Conservation (phyloP, 1,140 invertebrate genomes). For the Dermatophagoides farinae region DNA sequence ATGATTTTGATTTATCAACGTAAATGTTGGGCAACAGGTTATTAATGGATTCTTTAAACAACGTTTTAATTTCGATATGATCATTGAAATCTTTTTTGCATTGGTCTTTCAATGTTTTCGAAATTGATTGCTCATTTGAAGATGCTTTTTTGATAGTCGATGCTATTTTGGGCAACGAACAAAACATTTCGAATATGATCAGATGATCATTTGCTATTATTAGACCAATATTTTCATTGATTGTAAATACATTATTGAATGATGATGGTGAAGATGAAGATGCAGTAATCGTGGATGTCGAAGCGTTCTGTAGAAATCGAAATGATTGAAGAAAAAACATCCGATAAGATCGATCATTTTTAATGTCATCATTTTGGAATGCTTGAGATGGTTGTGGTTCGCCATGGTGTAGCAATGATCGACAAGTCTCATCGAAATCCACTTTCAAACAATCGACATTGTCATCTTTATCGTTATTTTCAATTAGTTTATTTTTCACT, state of each 20-base stretch:
- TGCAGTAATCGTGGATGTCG: neutral
- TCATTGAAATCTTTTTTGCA: neutral
- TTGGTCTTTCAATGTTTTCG: neutral
- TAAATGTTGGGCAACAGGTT: slow-evolving; percentile 4
- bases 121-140: neutral
- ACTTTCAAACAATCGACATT: neutral
- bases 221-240: neutral
- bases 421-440: neutral
- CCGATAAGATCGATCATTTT: too few relatives aligned
- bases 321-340: neutral
- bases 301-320: neutral
- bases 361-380: too few relatives aligned
- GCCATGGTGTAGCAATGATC: neutral
- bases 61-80: neutral
- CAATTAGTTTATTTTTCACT: neutral
- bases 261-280: neutral
- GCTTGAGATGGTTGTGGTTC: too few relatives aligned
- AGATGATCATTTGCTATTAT: neutral
- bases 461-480: neutral
- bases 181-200: neutral
- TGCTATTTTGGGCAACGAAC: neutral
- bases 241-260: neutral
- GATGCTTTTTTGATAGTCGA: neutral
- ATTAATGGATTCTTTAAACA: slow-evolving; percentile 1
- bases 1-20: neutral